Base-by-base conservation (phyloP, 2,888 invertebrate species). In the Drosophila niveifrons region DNA sequence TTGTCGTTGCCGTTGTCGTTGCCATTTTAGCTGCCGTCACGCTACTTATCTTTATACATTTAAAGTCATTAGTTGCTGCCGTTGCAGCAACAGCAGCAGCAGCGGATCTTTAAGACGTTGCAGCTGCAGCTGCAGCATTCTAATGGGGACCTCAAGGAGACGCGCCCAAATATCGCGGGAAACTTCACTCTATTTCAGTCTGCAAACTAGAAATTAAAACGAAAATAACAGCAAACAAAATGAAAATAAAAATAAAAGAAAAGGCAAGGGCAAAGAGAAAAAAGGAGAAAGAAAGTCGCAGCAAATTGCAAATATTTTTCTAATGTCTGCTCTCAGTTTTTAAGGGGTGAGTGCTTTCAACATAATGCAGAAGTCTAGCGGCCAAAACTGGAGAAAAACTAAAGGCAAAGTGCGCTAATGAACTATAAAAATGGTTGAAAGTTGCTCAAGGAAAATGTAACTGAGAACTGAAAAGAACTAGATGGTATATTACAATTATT, bases 31-130 rank as follows among this genome's bases (percentile, higher is more conserved):
- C 70, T 78, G 67, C 69, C 63, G 43, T 66, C 47, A 44, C 51
- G 66, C 74, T 77, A 82, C 85, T 89, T 85, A 89, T 85, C 85
- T 88, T 74, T 80, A 64, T 70, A 66, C 86, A 82, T 75, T 88
- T 85, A 88, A 89, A 89, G 85, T 88, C 89, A 89, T 89, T 85
- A 85, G 88, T 61, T 70, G 69, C 53, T 57, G 66, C 50, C 66
- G 17, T 34, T 50, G 66, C 72, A 62, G 39, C 39, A 36, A 11
- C 39, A 13, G 66, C 72, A 62, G 39, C 39, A 36, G n/a, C 39
- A 13, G 63, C 56, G 48, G 51, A 58, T 62, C 72, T 65, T 72
- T 34, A 80, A 75, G 61, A 36, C 73, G 71, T 65, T 44, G 57
- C 65, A 29, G 58, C 66, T 44, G 57, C 65, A 29, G 58, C 53